Evolutionary conservation across 2,888 invertebrate species (phyloP).

Genomic region (Caenorhabditis uteleia): DNA sequence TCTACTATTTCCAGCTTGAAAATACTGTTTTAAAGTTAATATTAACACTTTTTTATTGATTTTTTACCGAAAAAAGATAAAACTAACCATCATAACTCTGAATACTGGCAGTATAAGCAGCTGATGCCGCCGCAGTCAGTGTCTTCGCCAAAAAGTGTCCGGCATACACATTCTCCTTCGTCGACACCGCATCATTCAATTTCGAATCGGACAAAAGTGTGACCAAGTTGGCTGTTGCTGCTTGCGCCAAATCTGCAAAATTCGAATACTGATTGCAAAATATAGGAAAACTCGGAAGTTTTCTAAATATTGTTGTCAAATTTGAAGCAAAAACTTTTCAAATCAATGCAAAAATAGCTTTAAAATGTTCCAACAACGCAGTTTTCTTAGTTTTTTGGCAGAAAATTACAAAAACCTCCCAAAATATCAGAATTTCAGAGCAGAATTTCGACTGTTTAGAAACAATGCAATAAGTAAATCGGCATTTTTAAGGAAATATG

Average conservation of each 20-base stretch:
- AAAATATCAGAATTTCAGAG: too few relatives aligned
- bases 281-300: background rate
- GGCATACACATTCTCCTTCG: conserved; percentile 71
- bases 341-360: background rate
- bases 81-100: conserved; percentile 61
- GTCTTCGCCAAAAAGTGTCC: conserved; percentile 76
- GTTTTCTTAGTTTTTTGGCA: too few relatives aligned
- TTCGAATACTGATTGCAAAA: background rate
- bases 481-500: too few relatives aligned
- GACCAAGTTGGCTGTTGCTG: conserved; percentile 32
- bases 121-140: conserved; percentile 80
- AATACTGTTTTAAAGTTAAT: too few relatives aligned
- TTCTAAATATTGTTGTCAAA: background rate
- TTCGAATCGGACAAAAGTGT: conserved; percentile 9
- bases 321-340: too few relatives aligned
- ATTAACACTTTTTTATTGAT: too few relatives aligned
- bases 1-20: background rate
- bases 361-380: background rate
- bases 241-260: conserved; percentile 46
- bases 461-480: too few relatives aligned
- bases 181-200: conserved; percentile 14
- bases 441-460: too few relatives aligned
- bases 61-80: conserved; percentile 1
- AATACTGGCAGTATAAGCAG: conserved; percentile 77
- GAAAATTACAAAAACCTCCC: too few relatives aligned